Evolutionary conservation across 2,888 invertebrate species (phyloP).

Genomic region (Trichogramma dendrolimi): DNA sequence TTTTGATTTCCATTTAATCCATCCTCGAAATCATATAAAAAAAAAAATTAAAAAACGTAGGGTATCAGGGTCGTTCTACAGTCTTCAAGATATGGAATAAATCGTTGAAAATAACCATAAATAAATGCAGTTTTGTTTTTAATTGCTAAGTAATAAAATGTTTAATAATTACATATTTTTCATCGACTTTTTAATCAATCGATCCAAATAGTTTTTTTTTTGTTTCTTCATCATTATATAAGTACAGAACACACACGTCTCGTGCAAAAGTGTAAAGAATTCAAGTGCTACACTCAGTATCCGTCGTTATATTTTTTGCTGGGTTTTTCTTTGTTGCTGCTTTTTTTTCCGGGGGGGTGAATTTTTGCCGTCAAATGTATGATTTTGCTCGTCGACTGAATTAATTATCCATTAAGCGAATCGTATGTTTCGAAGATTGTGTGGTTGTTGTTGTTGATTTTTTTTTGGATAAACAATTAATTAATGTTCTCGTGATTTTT

Average conservation of each 20-base stretch:
- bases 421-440: no score
- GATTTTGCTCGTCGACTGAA: no score
- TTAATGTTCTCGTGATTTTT: slow-evolving; percentile 37
- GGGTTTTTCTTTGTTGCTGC: no score
- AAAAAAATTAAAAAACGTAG: no score
- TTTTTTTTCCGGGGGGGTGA: no score
- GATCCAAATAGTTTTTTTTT: slow-evolving; percentile 23
- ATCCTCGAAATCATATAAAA: no score
- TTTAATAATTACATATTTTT: slow-evolving; percentile 48
- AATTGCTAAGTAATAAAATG: slow-evolving; percentile 51
- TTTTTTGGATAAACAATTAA: slow-evolving; percentile 36
- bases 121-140: slow-evolving; percentile 46
- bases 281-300: slow-evolving; percentile 52
- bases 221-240: slow-evolving; percentile 31
- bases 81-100: no score
- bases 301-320: slow-evolving; percentile 24
- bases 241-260: slow-evolving; percentile 50
- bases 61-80: no score
- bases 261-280: slow-evolving; percentile 53
- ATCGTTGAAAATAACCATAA: slow-evolving; percentile 39
- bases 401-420: no score
- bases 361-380: no score
- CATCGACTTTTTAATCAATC: slow-evolving; percentile 38
- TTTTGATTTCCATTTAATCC: no score
- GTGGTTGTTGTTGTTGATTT: slow-evolving; percentile 32